These are phyloP conservation scores for Mellivora capensis DNA, from an alignment of 2,113 vertebrate species.

Conservation along the genomic window DNA sequence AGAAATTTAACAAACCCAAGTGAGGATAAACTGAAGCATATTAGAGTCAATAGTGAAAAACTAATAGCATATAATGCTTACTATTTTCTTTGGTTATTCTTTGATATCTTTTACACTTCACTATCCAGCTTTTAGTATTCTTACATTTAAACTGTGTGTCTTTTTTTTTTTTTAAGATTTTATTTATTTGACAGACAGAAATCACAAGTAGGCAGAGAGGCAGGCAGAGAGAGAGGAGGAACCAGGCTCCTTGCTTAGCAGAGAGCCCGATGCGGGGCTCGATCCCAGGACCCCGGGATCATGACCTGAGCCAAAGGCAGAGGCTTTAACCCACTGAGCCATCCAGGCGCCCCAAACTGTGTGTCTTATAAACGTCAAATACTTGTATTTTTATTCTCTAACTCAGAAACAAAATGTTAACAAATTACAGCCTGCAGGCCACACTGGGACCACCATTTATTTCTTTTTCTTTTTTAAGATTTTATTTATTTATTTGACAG, in stretches of 20 bases:
- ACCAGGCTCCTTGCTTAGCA: no score
- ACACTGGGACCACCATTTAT: background rate
- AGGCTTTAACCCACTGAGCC: no score
- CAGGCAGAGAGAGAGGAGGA: no score
- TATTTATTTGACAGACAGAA: no score
- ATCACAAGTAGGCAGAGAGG: no score
- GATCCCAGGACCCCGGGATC: no score
- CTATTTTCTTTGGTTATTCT: background rate
- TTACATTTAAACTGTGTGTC: background rate
- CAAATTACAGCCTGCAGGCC: background rate
- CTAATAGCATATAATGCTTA: background rate
- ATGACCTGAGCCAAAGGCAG: no score
- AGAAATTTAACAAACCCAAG: background rate
- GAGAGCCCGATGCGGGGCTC: no score
- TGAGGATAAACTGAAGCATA: background rate
- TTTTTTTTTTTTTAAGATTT: no score
- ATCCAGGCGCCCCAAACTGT: no score
- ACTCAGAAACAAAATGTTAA: background rate
- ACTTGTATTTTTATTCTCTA: background rate
- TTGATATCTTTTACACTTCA: background rate
- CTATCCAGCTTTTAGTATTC: background rate
- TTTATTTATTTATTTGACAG: no score
- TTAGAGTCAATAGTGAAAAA: background rate
- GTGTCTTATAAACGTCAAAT: background rate
- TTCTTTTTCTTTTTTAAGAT: background rate